A percentile compares a stretch with the other conserved stretches of the same genome.
Conservation (phyloP, 92 coral and sea anemone genomes). For the Phenganax subtilis region DNA sequence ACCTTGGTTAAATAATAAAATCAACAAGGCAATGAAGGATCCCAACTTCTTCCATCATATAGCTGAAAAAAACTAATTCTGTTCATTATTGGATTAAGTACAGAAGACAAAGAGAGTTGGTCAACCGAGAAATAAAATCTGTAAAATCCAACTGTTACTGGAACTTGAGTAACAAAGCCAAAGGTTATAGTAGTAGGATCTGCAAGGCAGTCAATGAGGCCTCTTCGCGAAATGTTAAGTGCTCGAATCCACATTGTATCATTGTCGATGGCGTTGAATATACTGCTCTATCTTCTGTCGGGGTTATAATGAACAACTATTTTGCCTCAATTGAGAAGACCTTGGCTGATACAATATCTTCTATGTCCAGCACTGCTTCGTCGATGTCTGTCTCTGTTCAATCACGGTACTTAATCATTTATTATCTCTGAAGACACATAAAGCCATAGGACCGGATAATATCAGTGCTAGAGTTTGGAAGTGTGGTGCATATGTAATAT, state of each 20-base stretch:
- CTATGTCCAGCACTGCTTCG: not conserved
- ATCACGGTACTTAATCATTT: conserved; percentile 22
- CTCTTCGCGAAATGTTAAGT: conserved; percentile 48
- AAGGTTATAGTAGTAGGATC: conserved; percentile 32
- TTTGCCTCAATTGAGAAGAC: conserved; percentile 50
- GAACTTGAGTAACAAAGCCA: conserved; percentile 18
- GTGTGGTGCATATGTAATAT: conserved; percentile 36
- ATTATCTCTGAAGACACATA: conserved; percentile 20
- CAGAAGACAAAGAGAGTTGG: conserved; percentile 32
- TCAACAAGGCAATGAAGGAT: conserved; percentile 26
- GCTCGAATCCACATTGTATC: conserved; percentile 43
- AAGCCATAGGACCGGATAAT: conserved; percentile 33
- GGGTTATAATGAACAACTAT: conserved; percentile 46
- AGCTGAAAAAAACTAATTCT: conserved; percentile 26
- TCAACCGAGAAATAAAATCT: conserved; percentile 37
- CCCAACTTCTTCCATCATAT: conserved; percentile 34
- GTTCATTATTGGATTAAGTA: conserved; percentile 27
- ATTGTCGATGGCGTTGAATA: conserved; percentile 47
- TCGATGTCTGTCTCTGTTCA: not conserved
- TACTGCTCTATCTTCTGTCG: conserved; percentile 45
- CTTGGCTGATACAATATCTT: conserved; percentile 26
- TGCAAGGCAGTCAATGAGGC: conserved; percentile 58
- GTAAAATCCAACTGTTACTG: not conserved
- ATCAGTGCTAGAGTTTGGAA: conserved; percentile 39
- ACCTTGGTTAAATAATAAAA: conserved; percentile 40